Base-by-base conservation (phyloP, 2,113 vertebrate genomes). In the Columba livia region DNA sequence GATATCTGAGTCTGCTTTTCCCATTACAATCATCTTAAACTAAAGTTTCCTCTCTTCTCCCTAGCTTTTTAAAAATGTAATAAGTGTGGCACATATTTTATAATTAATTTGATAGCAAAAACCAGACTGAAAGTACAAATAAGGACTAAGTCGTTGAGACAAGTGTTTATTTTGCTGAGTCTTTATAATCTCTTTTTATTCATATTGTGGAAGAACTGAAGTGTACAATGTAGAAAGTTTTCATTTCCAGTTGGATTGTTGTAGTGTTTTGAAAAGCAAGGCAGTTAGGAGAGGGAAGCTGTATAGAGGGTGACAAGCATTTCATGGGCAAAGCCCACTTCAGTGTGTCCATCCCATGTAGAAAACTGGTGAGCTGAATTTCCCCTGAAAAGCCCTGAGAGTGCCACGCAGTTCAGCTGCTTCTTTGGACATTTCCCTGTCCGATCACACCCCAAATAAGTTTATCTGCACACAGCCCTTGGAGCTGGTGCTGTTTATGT, bases 351-450 rank as follows among this genome's bases (percentile, higher is more conserved):
- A 54, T 60, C 17, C 51, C 56, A 11, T 11, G 2, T 18, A 47
- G 38, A 23, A 34, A 62, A 16, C 24, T 32, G 34, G 36, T 44
- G 70, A 58, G 78, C 42, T 34, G 70, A 80, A 54, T 51, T 64
- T 48, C 53, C 26, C 38, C 38, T 14, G 54, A 24, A 61, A 51
- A 67, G 11, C 40, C 23, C n/a, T 0, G 0, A 40, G 28, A 61
- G 23, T 28, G 14, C 25, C 11, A 5, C 2, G 0, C 8, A 9
- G 28, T 19, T 11, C 19, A 36, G 9, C 26, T 57, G 48, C 50
- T 67, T 4, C 79, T 71, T 67, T 32, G 15, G 54, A 29, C 0
- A 0, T 26, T 77, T 64, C 14, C 31, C 7, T 20, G 5, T 31
- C 58, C 38, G 31, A 31, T 64, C 15, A 13, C 23, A 23, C 10